These are phyloP conservation scores for Tupaia chinensis DNA, from an alignment of 2,113 vertebrate genomes.

Conservation along the genomic window DNA sequence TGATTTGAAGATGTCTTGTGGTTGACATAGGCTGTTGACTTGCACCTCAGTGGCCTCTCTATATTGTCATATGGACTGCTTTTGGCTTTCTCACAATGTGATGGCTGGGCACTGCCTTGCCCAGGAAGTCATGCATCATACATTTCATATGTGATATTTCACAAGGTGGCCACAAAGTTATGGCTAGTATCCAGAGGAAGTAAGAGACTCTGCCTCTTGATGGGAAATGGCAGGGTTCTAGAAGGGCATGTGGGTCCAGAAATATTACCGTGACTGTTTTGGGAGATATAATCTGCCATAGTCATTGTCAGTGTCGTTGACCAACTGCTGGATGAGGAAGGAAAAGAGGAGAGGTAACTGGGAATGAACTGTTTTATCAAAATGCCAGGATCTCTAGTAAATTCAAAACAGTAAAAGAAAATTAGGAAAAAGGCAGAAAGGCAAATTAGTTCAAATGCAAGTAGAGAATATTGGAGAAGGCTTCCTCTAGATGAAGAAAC, in stretches of 20 bases:
- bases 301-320: background rate
- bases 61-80: background rate
- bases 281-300: background rate
- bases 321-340: background rate
- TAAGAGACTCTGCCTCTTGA: background rate
- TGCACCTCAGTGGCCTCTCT: background rate
- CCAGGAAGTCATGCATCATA: background rate
- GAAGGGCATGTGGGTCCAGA: background rate
- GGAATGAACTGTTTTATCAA: slow-evolving; percentile 38
- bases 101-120: background rate
- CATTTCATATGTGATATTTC: background rate
- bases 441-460: slow-evolving; percentile 43
- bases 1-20: background rate
- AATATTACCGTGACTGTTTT: background rate
- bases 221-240: background rate
- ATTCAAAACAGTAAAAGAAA: slow-evolving; percentile 6
- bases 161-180: background rate
- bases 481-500: background rate
- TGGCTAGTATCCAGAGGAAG: background rate
- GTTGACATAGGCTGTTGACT: background rate
- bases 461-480: background rate
- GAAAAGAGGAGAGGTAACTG: background rate
- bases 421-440: slow-evolving; percentile 56
- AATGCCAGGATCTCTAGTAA: slow-evolving; percentile 8
- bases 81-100: background rate